Evolutionary conservation across 2,113 vertebrate genomes (phyloP), one percentile per base, ranked within the genome.

Genomic region (Ochotona princeps): DNA sequence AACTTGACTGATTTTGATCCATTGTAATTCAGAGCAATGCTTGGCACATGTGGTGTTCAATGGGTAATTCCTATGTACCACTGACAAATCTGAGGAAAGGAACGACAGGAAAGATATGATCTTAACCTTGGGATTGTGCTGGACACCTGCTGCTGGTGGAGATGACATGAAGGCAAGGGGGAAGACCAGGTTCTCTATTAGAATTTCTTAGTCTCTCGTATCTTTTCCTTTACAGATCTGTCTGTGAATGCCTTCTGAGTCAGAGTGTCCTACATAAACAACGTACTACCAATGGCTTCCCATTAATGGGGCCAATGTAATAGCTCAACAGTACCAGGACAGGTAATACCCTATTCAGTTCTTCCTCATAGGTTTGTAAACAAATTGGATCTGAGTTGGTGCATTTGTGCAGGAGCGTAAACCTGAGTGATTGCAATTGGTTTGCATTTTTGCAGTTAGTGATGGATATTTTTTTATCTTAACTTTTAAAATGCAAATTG

Each of bases 401-500:
- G 1, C 7, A 44, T 90, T 91, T 92, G 20, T 67, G 63, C 73
- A 49, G 89, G 13, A 95, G 21, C 20, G 57, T 87, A 92, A 78
- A 87, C 35, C 76, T 63, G 61, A 90, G 4, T 87, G 54, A 84
- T 87, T 93, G 26, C 8, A 72, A 35, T 89, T 89, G 57, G 26
- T 66, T 87, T 87, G 21, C 76, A 76, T 89, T 87, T 94, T 93
- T 90, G 32, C 87, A 92, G 63, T 72, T n/a, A 92, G 74, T 60
- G 76, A 75, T 91, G 2, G 44, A 60, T 80, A n/a, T 89, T 88
- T 94, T 94, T 87, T 44, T 54, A 72, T 73, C 38, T 47, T 90
- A 76, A 92, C 20, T 94, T 65, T 17, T 94, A 57, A 93, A 96
- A 95, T 90, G 90, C 38, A 49, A 87, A 90, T 79, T 86, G 7